These are phyloP conservation scores for Sphaerophoria taeniata DNA, from an alignment of 2,888 invertebrate species.

Conservation along the genomic window DNA sequence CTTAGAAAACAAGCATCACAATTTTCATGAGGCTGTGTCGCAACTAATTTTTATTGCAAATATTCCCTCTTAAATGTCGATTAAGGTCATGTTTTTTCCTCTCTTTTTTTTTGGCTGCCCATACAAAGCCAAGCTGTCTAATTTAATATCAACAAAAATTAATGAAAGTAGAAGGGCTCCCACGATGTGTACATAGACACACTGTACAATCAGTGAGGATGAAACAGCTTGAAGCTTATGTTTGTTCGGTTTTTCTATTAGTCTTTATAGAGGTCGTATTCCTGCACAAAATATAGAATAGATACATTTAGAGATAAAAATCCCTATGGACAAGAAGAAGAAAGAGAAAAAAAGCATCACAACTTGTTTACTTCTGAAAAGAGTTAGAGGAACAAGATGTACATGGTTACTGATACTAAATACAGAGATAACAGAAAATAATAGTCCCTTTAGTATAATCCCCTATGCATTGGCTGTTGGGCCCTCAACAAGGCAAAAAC, in stretches of 20 bases:
- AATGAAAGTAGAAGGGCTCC: slow-evolving; percentile 17
- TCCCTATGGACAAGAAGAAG: slow-evolving; percentile 3
- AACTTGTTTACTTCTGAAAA: slow-evolving; percentile 6
- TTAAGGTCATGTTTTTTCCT: slow-evolving; percentile 16
- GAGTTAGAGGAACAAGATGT: slow-evolving; percentile 9
- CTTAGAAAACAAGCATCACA: too few relatives aligned
- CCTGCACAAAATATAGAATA: background rate
- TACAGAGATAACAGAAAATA: background rate
- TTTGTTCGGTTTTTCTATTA: slow-evolving; percentile 7
- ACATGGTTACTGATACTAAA: background rate
- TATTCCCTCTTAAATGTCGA: slow-evolving; percentile 22
- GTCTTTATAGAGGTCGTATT: background rate
- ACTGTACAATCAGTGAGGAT: too few relatives aligned
- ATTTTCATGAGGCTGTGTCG: background rate
- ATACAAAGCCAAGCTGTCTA: background rate
- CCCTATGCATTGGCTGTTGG: slow-evolving; percentile 30
- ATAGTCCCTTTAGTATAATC: slow-evolving; percentile 15
- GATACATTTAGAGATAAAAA: background rate
- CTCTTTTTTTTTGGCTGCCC: background rate
- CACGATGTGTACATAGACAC: background rate
- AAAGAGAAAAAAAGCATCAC: background rate
- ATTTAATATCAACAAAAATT: slow-evolving; percentile 32
- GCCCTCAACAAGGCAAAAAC: slow-evolving; percentile 31
- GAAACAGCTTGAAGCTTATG: slow-evolving; percentile 3
- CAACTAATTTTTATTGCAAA: slow-evolving; percentile 33